Evolutionary conservation across 1,140 invertebrate species (phyloP), one percentile per base, ranked within the genome.

Genomic region (Venustaconcha ellipsiformis): DNA sequence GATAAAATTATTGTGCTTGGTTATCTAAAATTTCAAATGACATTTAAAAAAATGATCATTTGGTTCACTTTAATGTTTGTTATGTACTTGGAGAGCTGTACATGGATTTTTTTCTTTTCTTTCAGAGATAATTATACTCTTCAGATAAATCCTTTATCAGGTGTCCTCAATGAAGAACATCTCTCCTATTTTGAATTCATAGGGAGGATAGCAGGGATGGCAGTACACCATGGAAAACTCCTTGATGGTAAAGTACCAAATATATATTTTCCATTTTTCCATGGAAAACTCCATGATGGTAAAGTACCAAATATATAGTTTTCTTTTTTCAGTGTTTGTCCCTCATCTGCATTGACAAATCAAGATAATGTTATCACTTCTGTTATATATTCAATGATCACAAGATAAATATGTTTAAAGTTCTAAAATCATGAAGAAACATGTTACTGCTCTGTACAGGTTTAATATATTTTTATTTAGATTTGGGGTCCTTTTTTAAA

Each of bases 151-250:
- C 97, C 98, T 67, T 95, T 96, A 89, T 99, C 97, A 67, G 97
- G 97, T 14, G 92, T 99, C 58, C 98, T 97, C 87, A 99, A 99
- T 88, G 97, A 99, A 90, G 96, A 99, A 84, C 98, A 99, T 91
- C 92, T 99, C 66, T 95, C 94, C 89, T 99, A 99, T 91, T 99
- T 99, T 91, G 97, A 99, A 92, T 99, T 99, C 89, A 99, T 99
- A 86, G 98, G 98, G 74, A 92, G 97, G 76, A 94, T 99, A 79
- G 97, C 97, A 76, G 98, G 97, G 74, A 99, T 99, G 97, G 98
- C 98, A 70, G 96, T 99, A 14, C 99, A 98, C 91, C 98, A 99
- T 91, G 97, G 97, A 70, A 99, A 99, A 92, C 91, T 99, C 74
- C 91, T 99, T 70, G 97, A 98, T 92, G 96, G 96, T 96, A 85